phyloP scores from a whole-genome alignment of 2,113 vertebrate genomes.

The Phyllostomus hastatus region DNA sequence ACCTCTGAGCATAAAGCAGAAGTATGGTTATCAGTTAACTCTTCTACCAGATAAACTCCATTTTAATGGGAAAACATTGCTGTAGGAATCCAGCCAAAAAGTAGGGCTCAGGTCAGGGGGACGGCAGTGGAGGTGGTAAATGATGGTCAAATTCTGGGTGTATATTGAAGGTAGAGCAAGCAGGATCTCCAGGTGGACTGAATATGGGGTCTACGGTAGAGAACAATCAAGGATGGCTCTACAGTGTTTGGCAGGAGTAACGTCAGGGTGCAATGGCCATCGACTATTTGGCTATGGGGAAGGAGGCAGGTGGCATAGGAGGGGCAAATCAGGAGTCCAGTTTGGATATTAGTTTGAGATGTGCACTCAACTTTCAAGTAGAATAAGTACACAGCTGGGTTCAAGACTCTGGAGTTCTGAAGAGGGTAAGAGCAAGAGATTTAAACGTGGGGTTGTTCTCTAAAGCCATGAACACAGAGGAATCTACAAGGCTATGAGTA shows the following conservation, averaged over 20 bases:
- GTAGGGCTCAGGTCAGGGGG: background rate
- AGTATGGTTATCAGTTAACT: background rate
- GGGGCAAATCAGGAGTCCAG: background rate
- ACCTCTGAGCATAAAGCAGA: background rate
- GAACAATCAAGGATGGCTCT: background rate
- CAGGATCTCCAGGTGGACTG: background rate
- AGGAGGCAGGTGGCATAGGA: background rate
- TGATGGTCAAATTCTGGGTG: background rate
- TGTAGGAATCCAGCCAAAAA: background rate
- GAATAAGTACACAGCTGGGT: background rate
- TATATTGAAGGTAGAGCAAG: background rate
- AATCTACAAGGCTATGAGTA: background rate
- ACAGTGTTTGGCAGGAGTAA: background rate
- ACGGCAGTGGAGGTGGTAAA: background rate
- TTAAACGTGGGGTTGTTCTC: background rate
- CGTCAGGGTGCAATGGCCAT: background rate
- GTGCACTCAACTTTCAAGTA: background rate
- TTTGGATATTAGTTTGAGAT: background rate
- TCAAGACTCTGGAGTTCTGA: background rate
- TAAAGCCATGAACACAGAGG: background rate
- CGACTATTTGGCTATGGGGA: background rate
- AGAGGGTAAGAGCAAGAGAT: background rate
- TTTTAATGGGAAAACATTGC: background rate
- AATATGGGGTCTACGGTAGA: background rate
- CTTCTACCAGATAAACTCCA: background rate